Percentiles rank a stretch among this genome's conserved stretches.
phyloP scores from a whole-genome alignment of 1,140 invertebrate genomes.

The Bombus difficillimus region DNA sequence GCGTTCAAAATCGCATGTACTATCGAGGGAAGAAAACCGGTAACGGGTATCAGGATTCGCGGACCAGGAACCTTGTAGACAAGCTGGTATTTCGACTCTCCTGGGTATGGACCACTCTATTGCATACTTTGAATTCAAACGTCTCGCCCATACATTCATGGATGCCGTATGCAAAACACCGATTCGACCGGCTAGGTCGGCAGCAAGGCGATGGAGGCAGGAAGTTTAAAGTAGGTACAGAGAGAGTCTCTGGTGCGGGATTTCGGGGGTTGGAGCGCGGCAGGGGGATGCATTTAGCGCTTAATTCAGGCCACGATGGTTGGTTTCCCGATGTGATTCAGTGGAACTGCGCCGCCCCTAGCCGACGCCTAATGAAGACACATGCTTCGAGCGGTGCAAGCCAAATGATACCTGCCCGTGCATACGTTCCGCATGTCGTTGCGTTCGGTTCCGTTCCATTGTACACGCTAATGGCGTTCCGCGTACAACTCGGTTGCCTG shows the following conservation, averaged over 20 bases:
- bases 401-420: conserved; percentile 75
- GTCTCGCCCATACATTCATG: conserved; percentile 73
- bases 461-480: conserved; percentile 70
- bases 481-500: not conserved
- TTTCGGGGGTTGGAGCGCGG: conserved; percentile 6
- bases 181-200: conserved; percentile 45
- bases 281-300: conserved; percentile 74
- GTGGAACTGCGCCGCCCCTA: conserved; percentile 70
- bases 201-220: conserved; percentile 45
- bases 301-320: conserved; percentile 76
- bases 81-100: conserved; percentile 43
- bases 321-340: conserved; percentile 77
- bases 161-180: conserved; percentile 73
- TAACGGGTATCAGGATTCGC: not conserved
- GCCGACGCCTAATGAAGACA: conserved; percentile 76
- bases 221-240: conserved; percentile 63
- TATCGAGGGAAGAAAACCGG: not conserved
- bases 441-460: conserved; percentile 72
- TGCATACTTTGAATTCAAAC: conserved; percentile 73
- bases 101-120: conserved; percentile 36
- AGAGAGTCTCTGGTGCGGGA: conserved; percentile 4
- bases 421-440: conserved; percentile 73
- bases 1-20: not conserved
- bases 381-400: conserved; percentile 74
- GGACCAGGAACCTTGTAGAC: conserved; percentile 38